Base-by-base conservation (phyloP, 2,888 invertebrate genomes). In the Melanostoma mellinum region DNA sequence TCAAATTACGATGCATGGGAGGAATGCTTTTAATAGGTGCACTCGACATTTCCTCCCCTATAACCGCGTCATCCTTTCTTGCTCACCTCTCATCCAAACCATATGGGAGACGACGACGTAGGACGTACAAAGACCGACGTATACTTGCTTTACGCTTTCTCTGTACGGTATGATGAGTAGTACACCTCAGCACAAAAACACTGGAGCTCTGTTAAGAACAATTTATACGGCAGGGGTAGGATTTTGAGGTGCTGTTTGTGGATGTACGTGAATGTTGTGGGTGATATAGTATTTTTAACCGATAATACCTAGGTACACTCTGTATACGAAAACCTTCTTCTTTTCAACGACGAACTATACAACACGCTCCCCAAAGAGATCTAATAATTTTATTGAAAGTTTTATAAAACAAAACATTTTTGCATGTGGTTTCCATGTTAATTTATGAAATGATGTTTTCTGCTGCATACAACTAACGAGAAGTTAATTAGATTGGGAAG, bases 1-100 rank as follows among this genome's bases (percentile, higher is more conserved):
- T 87, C 86, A 86, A 87, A 87, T 87, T 87, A 87, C 86, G 86
- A 86, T 85, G 86, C 86, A 86, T 79, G 84, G 84, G 85, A 86
- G 86, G 85, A 86, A 87, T 86, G 86, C 85, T 86, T 86, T 87
- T 87, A 86, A 86, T 86, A 86, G 86, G 85, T 86, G 82, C 86
- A 85, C 86, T 86, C 86, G 85, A 86, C 86, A 86, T 86, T 74
- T 67, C 60, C 74, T 46, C 36, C 74, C 61, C 77, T 44, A 20
- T 20, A 4, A 5, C n/a, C 60, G 42, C 32, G 9, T 10, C 68
- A 53, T 68, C 20, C 55, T 44, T 58, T 52, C 52, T 53, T 32
- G 6, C 44, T 69, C 65, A 75, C 52, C 68, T 71, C 56, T 42
- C 30, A 58, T 10, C 8, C 30, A 32, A 32, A 55, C 40, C 1